Base-by-base conservation (phyloP, 2,113 vertebrate species). In the Actenoides lindsayi region DNA sequence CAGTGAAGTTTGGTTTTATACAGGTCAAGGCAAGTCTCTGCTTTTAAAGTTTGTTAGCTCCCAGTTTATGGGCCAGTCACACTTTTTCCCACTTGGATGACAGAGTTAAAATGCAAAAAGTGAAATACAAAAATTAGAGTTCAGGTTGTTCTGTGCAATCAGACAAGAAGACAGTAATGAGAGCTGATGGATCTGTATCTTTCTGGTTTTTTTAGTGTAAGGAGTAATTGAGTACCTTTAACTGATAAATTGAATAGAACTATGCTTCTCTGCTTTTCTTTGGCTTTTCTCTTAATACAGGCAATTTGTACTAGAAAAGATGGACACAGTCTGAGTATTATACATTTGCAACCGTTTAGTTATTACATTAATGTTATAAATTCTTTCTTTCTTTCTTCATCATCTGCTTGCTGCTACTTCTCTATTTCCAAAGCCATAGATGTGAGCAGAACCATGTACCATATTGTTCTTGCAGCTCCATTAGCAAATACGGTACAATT, bases 101-200 rank as follows among this genome's bases (percentile, higher is more conserved):
- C 35, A 77, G 19, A 30, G 50, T 74, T 54, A 57, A 90, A 95
- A 88, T 68, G 28, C 9, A 85, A 77, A 84, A 90, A 85, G 37
- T 41, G 37, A 94, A 93, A 83, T 46, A 62, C 6, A 30, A 30
- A 93, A 92, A 31, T 69, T 65, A 44, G 39, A 86, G 54, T 86
- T 76, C 71, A 77, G 68, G 78, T 91, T 85, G 75, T 69, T 95
- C 94, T 95, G 50, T 64, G 67, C 71, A 77, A 46, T 82, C 39
- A 68, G 50, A 83, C 18, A 77, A 90, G 85, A 87, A 87, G 30
- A 24, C 27, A 82, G 16, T 79, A 82, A 87, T 87, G 84, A 89
- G 28, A 85, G 20, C 60, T 85, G 80, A 70, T 0, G 0, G 14
- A 30, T 91, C 42, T 78, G 65, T 79, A 57, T 41, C 33, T 67